Conservation (phyloP, 2,797 vertebrate species). For the Chrysolophus pictus region DNA sequence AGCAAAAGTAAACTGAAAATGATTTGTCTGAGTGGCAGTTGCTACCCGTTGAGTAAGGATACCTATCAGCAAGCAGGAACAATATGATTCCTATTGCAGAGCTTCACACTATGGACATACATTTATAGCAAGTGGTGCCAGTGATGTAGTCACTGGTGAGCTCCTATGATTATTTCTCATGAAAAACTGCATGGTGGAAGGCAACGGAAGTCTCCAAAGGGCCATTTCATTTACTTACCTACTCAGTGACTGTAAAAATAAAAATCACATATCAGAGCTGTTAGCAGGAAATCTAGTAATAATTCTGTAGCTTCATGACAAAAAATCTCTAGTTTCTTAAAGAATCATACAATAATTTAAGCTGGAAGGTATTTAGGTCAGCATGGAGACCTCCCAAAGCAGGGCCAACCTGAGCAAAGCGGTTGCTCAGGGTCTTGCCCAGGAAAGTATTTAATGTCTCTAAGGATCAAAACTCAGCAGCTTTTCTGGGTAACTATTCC, state of each 20-base stretch:
- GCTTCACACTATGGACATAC: neutral
- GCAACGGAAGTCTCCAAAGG: neutral
- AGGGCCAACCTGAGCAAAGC: neutral
- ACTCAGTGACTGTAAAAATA: neutral
- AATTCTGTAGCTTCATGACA: neutral
- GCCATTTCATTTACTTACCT: neutral
- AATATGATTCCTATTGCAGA: neutral
- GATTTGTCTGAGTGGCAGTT: neutral
- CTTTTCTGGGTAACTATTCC: neutral
- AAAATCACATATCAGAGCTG: neutral
- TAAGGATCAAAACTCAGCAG: neutral
- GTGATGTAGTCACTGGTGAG: neutral
- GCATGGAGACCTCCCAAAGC: neutral
- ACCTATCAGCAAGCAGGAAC: neutral
- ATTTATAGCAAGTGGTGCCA: neutral
- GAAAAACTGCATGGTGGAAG: neutral
- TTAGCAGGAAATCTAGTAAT: neutral
- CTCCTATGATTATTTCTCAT: neutral
- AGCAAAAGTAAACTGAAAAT: neutral
- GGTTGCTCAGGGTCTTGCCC: neutral
- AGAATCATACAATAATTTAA: neutral
- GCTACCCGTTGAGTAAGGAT: neutral
- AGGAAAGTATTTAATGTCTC: neutral
- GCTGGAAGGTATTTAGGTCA: neutral
- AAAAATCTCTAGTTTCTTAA: neutral